Conservation (phyloP, 2,797 vertebrate genomes). For the Halcyon leucocephala region DNA sequence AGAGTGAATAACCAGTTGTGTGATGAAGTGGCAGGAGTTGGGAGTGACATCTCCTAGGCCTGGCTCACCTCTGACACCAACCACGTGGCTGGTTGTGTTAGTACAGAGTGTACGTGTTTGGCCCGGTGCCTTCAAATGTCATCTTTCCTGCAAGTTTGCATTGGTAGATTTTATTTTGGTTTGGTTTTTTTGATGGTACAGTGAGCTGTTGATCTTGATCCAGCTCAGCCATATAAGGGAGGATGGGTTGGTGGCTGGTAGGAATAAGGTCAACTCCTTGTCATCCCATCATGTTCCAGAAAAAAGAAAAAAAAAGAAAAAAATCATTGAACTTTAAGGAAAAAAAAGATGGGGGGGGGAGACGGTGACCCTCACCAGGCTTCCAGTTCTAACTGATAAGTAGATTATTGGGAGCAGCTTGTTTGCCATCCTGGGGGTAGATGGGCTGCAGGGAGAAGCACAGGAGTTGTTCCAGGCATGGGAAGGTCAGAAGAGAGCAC, state of each 20-base stretch:
- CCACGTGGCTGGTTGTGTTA: background rate
- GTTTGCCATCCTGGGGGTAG: background rate
- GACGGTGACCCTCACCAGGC: background rate
- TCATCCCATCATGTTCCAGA: background rate
- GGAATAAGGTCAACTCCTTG: background rate
- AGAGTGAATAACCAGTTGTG: background rate
- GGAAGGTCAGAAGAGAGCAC: background rate
- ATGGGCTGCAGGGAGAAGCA: background rate
- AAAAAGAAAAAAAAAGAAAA: background rate
- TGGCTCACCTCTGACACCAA: background rate
- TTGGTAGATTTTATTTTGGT: background rate
- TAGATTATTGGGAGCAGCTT: background rate
- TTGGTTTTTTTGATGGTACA: background rate
- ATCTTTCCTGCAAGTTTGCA: background rate
- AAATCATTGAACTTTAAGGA: background rate
- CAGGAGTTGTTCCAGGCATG: rapidly evolving
- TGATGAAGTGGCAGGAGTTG: background rate
- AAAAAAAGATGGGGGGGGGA: background rate
- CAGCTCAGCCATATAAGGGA: background rate
- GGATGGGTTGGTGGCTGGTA: rapidly evolving
- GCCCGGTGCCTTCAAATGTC: background rate
- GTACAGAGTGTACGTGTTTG: too few species aligned
- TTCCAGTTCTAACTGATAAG: background rate
- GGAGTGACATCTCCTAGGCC: background rate
- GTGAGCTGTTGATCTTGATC: background rate